These are phyloP conservation scores for Agrilus mali DNA, from an alignment of 2,888 invertebrate species.

Conservation along the genomic window DNA sequence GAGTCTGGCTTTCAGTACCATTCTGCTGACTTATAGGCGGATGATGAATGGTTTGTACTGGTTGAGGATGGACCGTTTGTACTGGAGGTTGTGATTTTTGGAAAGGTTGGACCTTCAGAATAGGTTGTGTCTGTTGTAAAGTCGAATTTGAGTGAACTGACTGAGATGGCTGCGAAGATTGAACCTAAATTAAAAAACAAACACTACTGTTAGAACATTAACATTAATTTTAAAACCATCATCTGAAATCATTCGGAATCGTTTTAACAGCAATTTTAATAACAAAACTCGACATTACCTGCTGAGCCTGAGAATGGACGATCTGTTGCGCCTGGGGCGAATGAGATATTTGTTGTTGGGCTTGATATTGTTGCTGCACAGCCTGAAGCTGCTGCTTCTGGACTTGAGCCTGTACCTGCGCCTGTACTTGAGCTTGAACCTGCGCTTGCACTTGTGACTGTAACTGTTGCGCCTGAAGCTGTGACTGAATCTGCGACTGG, in stretches of 20 bases:
- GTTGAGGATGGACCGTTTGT: constrained; percentile 30
- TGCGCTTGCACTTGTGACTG: constrained; percentile 8
- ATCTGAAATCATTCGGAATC: too few relatives aligned
- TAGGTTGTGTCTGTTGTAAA: constrained; percentile 15
- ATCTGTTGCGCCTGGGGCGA: neutral
- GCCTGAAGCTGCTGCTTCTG: constrained; percentile 3
- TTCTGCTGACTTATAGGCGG: constrained; percentile 13
- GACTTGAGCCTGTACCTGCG: constrained; percentile 1
- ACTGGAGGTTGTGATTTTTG: constrained; percentile 31
- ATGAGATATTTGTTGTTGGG: neutral
- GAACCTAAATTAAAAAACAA: too few relatives aligned
- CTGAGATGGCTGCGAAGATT: constrained; percentile 4
- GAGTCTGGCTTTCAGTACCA: constrained; percentile 8
- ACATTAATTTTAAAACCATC: too few relatives aligned
- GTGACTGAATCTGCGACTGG: constrained; percentile 13
- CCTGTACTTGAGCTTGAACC: constrained; percentile 8
- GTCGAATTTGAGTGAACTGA: constrained; percentile 16
- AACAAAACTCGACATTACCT: constrained; percentile 7
- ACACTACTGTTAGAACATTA: too few relatives aligned
- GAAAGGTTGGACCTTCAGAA: constrained; percentile 27
- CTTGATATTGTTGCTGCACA: constrained; percentile 8
- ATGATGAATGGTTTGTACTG: constrained; percentile 22
- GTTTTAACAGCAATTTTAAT: neutral
- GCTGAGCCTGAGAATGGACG: constrained; percentile 27
- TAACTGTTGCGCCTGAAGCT: constrained; percentile 11